These are phyloP conservation scores for Synergus itoensis DNA, from an alignment of 2,888 invertebrate species.

Conservation along the genomic window DNA sequence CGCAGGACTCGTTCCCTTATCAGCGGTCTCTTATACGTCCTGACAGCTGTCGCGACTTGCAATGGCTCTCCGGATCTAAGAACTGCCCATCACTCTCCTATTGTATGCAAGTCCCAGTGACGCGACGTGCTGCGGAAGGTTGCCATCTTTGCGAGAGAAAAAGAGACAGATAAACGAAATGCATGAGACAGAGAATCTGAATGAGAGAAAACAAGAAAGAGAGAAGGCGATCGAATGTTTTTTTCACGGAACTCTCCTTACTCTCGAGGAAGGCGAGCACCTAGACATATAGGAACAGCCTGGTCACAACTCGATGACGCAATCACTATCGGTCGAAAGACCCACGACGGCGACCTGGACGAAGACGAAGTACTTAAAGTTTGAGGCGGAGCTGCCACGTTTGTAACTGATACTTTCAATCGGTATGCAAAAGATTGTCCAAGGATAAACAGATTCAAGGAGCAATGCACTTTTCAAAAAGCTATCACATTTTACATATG, in stretches of 20 bases:
- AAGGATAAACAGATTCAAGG: background rate
- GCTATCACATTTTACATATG: background rate
- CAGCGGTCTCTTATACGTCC: constrained; percentile 42
- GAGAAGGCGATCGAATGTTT: background rate
- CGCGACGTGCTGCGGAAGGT: constrained; percentile 21
- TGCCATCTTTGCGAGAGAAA: constrained; percentile 1
- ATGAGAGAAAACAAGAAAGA: background rate
- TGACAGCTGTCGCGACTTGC: constrained; percentile 49
- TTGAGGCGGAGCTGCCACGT: constrained; percentile 34
- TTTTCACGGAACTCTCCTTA: background rate
- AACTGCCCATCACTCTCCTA: constrained; percentile 44
- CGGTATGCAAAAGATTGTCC: constrained; percentile 33
- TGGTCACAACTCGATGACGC: constrained; percentile 40
- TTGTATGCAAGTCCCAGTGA: constrained; percentile 40
- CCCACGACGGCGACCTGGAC: constrained; percentile 30
- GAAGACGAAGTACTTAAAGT: constrained; percentile 39
- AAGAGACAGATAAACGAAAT: constrained; percentile 15
- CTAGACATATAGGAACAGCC: constrained; percentile 30
- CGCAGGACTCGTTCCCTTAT: constrained; percentile 35
- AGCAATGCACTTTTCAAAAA: constrained; percentile 17
- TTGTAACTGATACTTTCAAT: constrained; percentile 32
- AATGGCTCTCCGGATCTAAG: constrained; percentile 47
- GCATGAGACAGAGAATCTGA: background rate
- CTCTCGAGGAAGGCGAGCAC: constrained; percentile 26
- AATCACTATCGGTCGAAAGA: constrained; percentile 36